Evolutionary conservation across 2,113 vertebrate genomes (phyloP), one percentile per base, ranked within the genome.

Genomic region (Apeltes quadracus): DNA sequence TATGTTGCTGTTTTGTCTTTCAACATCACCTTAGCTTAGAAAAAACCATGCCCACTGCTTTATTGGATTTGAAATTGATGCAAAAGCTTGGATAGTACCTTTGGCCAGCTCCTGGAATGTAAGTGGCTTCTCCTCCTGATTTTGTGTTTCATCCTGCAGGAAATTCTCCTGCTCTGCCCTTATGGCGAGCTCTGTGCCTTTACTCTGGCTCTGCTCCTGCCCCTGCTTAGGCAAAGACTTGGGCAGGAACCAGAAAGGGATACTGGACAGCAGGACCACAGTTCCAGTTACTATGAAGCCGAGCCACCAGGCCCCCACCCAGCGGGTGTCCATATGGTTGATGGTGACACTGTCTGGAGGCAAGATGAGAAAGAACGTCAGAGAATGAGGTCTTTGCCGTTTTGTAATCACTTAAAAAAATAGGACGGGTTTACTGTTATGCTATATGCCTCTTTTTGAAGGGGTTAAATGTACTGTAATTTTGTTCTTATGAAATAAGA

Each of bases 281-380:
- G 34, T 55, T 13, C 96, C 96, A 1, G 94, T 94, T 18, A 95
- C 90, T 38, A 99, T 86, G 85, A 97, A 98, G 16, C 97, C 98
- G 41, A 99, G 89, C 98, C 97, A 99, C 98, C 98, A 99, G 32
- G 97, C 97, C 14, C 98, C 98, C 4, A 99, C 96, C 97, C 98
- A 99, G 64, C 95, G 95, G 1, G 91, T 89, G 5, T 99, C 98
- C 86, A 94, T 95, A 22, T 94, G 84, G 76, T 92, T 96, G 67
- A 99, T 96, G 0, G 90, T 83, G 68, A 99, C 20, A 0, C 38
- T 90, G 13, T 95, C 97, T 99, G 84, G 38, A 44, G 23, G 59
- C 29, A 41, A 38, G 29, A 79, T 11, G 5, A n/a, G 16, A 16
- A 48, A 43, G 32, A 16, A 38, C 4, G 0, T 2, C 5, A 6